Conservation (phyloP, 2,113 vertebrate species). For the Rhinogobius similis region DNA sequence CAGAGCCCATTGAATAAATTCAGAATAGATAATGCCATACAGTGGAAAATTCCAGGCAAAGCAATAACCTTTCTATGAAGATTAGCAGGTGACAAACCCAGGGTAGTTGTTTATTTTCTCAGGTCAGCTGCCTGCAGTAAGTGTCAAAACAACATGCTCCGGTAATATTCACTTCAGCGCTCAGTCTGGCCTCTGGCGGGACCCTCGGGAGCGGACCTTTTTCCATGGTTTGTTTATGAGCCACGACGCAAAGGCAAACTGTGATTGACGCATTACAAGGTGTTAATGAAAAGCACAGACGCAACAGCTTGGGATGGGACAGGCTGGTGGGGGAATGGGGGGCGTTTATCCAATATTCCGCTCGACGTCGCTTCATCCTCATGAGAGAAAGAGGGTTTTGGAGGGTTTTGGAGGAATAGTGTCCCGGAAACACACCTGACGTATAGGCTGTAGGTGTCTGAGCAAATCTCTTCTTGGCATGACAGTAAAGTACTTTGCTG, state of each 20-base stretch:
- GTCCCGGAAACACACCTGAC: neutral
- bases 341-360: neutral
- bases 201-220: conserved; percentile 33
- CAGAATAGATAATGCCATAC: too few relatives aligned
- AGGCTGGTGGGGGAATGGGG: conserved; percentile 11
- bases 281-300: conserved; percentile 73
- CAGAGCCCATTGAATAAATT: too few relatives aligned
- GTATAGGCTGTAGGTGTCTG: neutral
- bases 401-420: neutral
- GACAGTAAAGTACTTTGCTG: conserved; percentile 15
- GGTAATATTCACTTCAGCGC: neutral
- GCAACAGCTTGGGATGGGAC: conserved; percentile 44
- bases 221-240: conserved; percentile 62
- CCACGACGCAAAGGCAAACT: conserved; percentile 28
- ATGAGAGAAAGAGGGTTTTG: conserved; percentile 16
- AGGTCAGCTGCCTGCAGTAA: neutral
- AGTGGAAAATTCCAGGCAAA: too few relatives aligned
- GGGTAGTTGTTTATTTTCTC: conserved; percentile 6
- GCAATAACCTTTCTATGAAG: too few relatives aligned
- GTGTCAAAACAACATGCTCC: conserved; percentile 6
- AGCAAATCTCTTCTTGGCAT: conserved; percentile 19
- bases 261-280: conserved; percentile 65
- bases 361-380: conserved; percentile 30
- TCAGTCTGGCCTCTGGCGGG: conserved; percentile 1
- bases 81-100: neutral